Evolutionary conservation across 2,888 invertebrate species (phyloP), one percentile per base, ranked within the genome.

Genomic region (Tipula unca): DNA sequence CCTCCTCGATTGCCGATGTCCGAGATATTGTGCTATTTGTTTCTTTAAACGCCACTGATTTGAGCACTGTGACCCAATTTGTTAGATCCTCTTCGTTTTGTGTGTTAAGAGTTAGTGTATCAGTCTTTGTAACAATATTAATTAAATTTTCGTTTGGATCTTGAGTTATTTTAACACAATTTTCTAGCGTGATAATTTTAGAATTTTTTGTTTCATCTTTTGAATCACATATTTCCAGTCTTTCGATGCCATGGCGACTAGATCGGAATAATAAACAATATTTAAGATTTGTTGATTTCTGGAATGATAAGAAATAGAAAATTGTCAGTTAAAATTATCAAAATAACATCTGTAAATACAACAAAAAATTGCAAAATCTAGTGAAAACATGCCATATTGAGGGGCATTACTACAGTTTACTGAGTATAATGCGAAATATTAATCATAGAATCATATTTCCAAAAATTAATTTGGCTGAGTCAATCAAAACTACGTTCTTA

Each of bases 121-220:
- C 94, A 86, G 94, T 94, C 91, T 96, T 96, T 87, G 96, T 96
- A 86, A 96, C 94, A 88, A 97, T 94, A 87, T 90, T 90, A 87
- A 93, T 93, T 87, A 93, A 92, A 88, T 93, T 94, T 86, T 93
- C 92, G 86, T 89, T 91, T 89, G 93, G 92, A 89, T 91, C 90
- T 90, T 94, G 93, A 87, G 94, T 93, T 89, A 97, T 96, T 93
- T 97, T 97, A 82, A 97, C 94, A 90, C 97, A 97, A 89, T 96
- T 95, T 91, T 96, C 96, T 85, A 97, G 92, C 0, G 96, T 96
- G 87, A 97, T 94, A 86, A 97, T 96, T 89, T 94, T 94, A 39
- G 95, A 94, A 88, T 94, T 93, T 86, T 92, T 91, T 25, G 92
- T 92, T 89, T 96, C 96, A 87, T 95, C 96, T 90, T 95, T 94